Base-by-base conservation (phyloP, 2,888 invertebrate species). In the Diarsia rubi region DNA sequence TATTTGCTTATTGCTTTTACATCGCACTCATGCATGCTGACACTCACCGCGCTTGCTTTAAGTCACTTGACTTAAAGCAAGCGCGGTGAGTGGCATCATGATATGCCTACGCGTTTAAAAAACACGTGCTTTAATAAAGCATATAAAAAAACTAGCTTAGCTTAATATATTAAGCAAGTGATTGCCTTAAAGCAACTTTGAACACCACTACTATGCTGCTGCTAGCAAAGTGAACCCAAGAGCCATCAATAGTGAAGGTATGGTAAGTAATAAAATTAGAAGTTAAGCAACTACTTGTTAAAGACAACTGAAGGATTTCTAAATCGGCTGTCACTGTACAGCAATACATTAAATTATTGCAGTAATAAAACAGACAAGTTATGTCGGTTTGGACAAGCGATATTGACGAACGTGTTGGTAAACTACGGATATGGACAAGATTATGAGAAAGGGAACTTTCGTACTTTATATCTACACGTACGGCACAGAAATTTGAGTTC, bases 231-330 rank as follows among this genome's bases (percentile, higher is more conserved):
- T 14, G 4, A 65, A 1, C 11, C 5, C 16, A 27, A 27, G 11
- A n/a, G 12, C 1, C 5, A n/a, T 21, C 14, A 8, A 44, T 9
- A 24, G n/a, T 77, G 47, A 77, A 24, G 31, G 31, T 59, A 31
- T 12, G 12, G 21, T 16, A 14, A 52, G 27, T 31, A 68, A 62
- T 78, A 62, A 44, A 52, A 37, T 16, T 19, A 62, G 16, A 62
- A 54, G 37, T 62, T 76, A 21, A 62, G n/a, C 12, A 47, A 63
- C 47, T 14, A 42, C 47, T 76, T 21, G 52, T 78, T 54, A 62
- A 62, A 44, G 42, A 45, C 54, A n/a, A 31, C 27, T 21, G 54
- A 62, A 31, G 42, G 24, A 54, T 78, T 80, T 73, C 81, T 66
- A 49, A 62, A 66, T 16, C 4, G 24, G 19, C 16, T 57, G 54